phyloP scores from a whole-genome alignment of 1,140 invertebrate species.

The Helicoverpa armigera region DNA sequence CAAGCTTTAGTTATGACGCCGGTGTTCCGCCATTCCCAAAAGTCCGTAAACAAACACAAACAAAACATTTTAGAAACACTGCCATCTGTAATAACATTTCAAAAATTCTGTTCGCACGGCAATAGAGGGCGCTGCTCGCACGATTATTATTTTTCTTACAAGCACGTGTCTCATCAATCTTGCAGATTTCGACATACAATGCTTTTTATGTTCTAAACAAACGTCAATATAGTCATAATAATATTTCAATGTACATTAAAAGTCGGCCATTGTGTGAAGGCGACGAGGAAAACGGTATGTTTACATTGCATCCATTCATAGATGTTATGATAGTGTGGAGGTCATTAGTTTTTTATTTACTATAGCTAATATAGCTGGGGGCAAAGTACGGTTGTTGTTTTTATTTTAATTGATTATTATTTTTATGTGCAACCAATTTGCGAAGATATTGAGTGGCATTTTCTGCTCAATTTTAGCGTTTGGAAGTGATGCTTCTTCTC shows the following conservation, averaged over 20 bases:
- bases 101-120: background rate
- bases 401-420: conserved; percentile 1
- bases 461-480: no score
- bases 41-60: conserved; percentile 1
- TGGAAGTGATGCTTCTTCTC: no score
- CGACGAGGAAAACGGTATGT: conserved; percentile 26
- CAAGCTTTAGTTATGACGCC: no score
- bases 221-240: background rate
- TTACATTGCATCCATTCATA: conserved; percentile 42
- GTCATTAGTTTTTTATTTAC: conserved; percentile 18
- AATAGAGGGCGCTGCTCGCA: background rate
- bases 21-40: no score
- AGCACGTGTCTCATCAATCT: background rate
- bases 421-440: background rate
- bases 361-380: background rate
- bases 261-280: conserved; percentile 11
- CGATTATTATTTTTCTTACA: background rate
- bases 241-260: background rate
- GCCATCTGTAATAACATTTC: conserved; percentile 2
- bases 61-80: background rate
- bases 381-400: background rate
- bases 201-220: conserved; percentile 5
- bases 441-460: no score
- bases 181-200: background rate
- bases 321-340: conserved; percentile 34